Evolutionary conservation across 1,140 invertebrate species (phyloP), one percentile per base, ranked within the genome.

Genomic region (Andricus grossulariae): DNA sequence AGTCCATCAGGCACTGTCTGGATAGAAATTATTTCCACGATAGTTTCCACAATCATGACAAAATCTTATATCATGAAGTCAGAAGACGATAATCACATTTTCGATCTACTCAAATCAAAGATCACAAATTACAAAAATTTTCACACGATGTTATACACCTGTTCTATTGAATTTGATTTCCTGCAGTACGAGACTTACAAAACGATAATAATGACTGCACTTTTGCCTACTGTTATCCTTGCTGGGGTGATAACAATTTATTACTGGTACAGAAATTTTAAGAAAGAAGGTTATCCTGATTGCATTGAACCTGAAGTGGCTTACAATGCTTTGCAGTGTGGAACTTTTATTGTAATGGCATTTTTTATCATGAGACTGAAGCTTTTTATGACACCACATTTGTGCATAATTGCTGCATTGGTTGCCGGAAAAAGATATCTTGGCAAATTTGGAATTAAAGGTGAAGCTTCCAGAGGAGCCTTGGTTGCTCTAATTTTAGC

Each of bases 141-240:
- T 84, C 96, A 97, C 85, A 97, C 96, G 0, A 89, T 96, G 84
- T 90, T 98, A 13, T 98, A 98, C 81, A 97, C 96, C 0, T 98
- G 97, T 90, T 94, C 96, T 2, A 91, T 93, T 1, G 96, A 97
- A 84, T 97, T 97, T 90, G 95, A 97, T 82, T 97, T 97, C 86
- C 85, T 97, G n/a, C 94, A 92, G 2, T 90, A 92, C 39, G 91
- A 89, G 51, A 92, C 92, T 0, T 85, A 93, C 3, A 85, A 89
- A 3, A 92, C 92, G 52, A 87, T 95, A 32, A 88, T 87, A 0
- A 85, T 88, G 74, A 94, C 94, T 0, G 85, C 93, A 11, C 82
- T 96, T 0, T 86, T 96, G 6, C 95, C 94, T 0, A 88, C 91
- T 10, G 93, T 91, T 3, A 78, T 92, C 39, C 49, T 94, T 3